phyloP scores from a whole-genome alignment of 2,888 invertebrate species.

The Microchrysa polita region DNA sequence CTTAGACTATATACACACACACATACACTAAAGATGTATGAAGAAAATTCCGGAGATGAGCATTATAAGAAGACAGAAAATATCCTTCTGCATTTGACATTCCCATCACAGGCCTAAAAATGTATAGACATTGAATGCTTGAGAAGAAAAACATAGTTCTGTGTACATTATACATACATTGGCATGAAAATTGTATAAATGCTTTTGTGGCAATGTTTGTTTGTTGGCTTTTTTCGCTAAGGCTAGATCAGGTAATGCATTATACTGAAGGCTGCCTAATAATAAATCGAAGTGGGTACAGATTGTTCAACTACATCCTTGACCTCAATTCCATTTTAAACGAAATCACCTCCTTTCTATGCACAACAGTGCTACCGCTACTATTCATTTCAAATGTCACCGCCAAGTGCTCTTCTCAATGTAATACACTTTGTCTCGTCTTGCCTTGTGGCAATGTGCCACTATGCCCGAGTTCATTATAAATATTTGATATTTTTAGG shows the following conservation, averaged over 20 bases:
- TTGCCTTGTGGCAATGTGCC: neutral
- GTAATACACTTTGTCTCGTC: neutral
- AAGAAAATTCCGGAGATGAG: no score
- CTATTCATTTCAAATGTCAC: neutral
- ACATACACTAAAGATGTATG: no score
- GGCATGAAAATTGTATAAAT: no score
- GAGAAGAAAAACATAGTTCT: neutral
- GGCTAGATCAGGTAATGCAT: no score
- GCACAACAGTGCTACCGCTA: constrained; percentile 1
- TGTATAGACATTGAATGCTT: neutral
- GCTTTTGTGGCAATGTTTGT: no score
- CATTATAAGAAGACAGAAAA: neutral
- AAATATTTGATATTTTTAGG: constrained; percentile 23
- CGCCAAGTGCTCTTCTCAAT: neutral
- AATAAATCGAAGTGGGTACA: neutral
- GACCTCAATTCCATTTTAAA: neutral
- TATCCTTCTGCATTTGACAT: constrained; percentile 15
- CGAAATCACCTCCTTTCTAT: neutral
- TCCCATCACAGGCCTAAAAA: constrained; percentile 7
- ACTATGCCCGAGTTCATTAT: neutral
- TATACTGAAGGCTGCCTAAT: neutral
- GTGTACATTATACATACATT: neutral
- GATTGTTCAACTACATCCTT: neutral
- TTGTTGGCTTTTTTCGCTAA: no score
- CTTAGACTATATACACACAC: no score